A percentile compares a stretch with the other conserved stretches of the same genome.
phyloP scores from a whole-genome alignment of 2,113 vertebrate species.

The Verasper variegatus region DNA sequence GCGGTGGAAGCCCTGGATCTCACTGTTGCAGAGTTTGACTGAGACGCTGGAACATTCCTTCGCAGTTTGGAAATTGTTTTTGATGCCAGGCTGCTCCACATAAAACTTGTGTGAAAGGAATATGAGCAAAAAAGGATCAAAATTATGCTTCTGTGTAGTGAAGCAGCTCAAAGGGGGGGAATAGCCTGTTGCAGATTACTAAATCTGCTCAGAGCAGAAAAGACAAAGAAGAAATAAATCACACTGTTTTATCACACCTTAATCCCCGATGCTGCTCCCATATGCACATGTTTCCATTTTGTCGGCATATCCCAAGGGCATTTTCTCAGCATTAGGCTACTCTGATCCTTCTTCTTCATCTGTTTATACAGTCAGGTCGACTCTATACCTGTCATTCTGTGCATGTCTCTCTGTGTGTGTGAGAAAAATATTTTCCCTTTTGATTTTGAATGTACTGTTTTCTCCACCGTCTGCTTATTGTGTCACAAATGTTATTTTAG shows the following conservation, averaged over 20 bases:
- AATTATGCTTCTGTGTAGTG: conserved; percentile 28
- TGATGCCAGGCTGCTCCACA: background rate
- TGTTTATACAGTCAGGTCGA: conserved; percentile 52
- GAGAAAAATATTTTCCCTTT: background rate
- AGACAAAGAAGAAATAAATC: conserved; percentile 45
- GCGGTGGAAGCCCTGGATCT: background rate
- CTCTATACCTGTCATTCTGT: conserved; percentile 27
- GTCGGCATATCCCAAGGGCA: conserved; percentile 67
- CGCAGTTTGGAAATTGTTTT: conserved; percentile 6
- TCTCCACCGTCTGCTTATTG: background rate
- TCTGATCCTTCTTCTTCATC: conserved; percentile 61
- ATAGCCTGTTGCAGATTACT: conserved; percentile 65
- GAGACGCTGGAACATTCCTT: conserved; percentile 21
- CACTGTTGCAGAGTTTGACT: background rate
- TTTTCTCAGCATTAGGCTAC: conserved; percentile 61
- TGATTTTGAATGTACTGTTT: background rate
- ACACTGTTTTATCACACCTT: conserved; percentile 57
- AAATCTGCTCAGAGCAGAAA: conserved; percentile 29
- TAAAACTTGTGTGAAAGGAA: conserved; percentile 21
- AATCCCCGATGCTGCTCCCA: conserved; percentile 55
- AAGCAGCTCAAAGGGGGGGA: conserved; percentile 31
- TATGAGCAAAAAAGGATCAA: conserved; percentile 13
- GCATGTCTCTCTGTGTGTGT: background rate
- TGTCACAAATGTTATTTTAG: conserved; percentile 13
- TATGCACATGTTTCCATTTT: conserved; percentile 68